Conservation (phyloP, 2,797 vertebrate species). For the Tapera naevia region DNA sequence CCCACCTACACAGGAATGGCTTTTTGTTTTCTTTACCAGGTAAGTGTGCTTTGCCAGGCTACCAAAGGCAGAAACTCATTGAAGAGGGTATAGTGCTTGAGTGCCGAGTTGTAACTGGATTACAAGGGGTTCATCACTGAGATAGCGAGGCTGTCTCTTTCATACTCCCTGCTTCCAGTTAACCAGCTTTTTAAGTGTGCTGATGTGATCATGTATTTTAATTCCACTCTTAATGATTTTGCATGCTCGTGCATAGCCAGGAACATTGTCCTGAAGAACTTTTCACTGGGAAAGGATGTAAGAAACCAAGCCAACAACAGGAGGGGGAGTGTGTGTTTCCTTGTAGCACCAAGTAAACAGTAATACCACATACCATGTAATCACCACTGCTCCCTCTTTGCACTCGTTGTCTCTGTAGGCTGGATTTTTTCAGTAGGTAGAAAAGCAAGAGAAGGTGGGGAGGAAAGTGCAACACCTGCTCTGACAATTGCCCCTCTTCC, state of each 20-base stretch:
- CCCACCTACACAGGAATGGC: not conserved
- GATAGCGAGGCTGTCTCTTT: not conserved
- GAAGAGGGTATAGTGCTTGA: not conserved
- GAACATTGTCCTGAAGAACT: not conserved
- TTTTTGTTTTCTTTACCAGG: not conserved
- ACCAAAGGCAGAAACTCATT: not conserved
- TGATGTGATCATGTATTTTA: not conserved
- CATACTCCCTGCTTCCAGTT: not conserved
- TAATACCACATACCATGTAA: not conserved
- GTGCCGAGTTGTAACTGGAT: not conserved
- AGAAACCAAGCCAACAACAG: not conserved
- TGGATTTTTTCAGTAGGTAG: not conserved
- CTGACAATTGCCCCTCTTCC: not conserved
- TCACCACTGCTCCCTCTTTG: not conserved
- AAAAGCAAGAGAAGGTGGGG: not conserved
- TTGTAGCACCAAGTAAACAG: not conserved
- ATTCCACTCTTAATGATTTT: not conserved
- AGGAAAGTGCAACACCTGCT: not conserved
- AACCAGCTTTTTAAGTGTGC: not conserved
- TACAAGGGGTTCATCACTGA: not conserved
- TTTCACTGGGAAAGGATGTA: not conserved
- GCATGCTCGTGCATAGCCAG: fast-evolving
- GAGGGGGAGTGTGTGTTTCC: not conserved
- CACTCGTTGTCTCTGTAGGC: fast-evolving
- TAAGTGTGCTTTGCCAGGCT: not conserved